Evolutionary conservation across 2,888 invertebrate genomes (phyloP), one percentile per base, ranked within the genome.

Genomic region (Conistra vaccinii): DNA sequence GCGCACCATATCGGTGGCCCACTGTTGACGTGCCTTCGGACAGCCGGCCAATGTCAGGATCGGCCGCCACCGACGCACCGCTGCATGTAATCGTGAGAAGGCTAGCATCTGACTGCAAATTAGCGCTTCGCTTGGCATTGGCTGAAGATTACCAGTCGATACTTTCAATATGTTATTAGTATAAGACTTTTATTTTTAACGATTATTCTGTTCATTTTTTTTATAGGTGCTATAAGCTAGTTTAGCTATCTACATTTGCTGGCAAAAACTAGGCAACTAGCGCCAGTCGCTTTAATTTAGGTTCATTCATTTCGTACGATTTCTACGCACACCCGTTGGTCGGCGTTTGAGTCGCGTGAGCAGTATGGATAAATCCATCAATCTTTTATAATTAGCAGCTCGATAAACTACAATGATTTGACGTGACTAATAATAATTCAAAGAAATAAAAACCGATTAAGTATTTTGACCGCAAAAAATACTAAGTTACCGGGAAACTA

Each of bases 21-120:
- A 65, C 70, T 69, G 76, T 48, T 62, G 60, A 32, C 78, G 79
- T 68, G 75, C 23, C 79, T 83, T 73, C 73, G 83, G 81, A 63
- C 78, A 73, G 67, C 78, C 75, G 72, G 75, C 79, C 82, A 86
- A 88, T 88, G 86, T 88, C 86, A 84, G 79, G 79, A 76, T 69
- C 69, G 76, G 80, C 76, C 69, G 83, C 57, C 85, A 77, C 61
- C 63, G 51, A 57, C 58, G 73, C 79, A 76, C 42, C 58, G 68
- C 66, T 65, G 85, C 86, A 68, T 35, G 39, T 85, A 87, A 87
- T 81, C 68, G 87, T 92, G 92, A 75, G 92, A 92, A 89, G 76
- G 66, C 48, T 48, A 75, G 62, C 92, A 92, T 76, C 76, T 92
- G 92, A 55, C 80, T 70, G 85, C 78, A 83, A 88, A 89, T 88